Base-by-base conservation (phyloP, 2,888 invertebrate species). In the Diarsia mendica region DNA sequence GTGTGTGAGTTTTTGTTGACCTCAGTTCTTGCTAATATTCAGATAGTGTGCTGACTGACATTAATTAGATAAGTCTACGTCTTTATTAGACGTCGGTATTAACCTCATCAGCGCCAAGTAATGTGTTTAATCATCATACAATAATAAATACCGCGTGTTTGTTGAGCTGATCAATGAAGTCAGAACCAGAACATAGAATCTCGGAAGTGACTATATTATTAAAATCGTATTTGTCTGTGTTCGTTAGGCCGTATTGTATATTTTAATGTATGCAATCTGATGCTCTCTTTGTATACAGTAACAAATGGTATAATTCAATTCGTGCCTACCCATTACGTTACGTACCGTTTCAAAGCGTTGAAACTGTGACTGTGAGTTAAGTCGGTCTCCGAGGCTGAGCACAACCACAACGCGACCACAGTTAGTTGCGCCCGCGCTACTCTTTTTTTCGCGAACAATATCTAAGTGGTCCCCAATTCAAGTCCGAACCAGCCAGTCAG, bases 1-100 rank as follows among this genome's bases (percentile, higher is more conserved):
- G 83, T 77, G 77, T 82, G 79, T 78, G 80, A 83, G 78, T 84
- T 76, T 80, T 76, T 67, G 74, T 75, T 80, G 77, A 86, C 83
- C 82, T 87, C 76, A 88, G 73, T 44, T 39, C 70, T 79, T 72
- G 76, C 53, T 65, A 68, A 78, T 71, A 63, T 71, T 73, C 72
- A 51, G 67, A 68, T 64, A 83, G 66, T 67, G 55, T 72, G 51
- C n/a, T 60, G 49, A 69, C 68, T 68, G 65, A 53, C 63, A 82
- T 61, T 73, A 78, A 68, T 68, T 68, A 83, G 67, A 74, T 67
- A 71, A 80, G 71, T 75, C 61, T 67, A 48, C 64, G n/a, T 55
- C 33, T 74, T 58, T 63, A 63, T 75, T 66, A 66, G 58, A 46
- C 60, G 13, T 60, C 39, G 28, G 44, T 55, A 61, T 72, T 75